Evolutionary conservation across 2,113 vertebrate genomes (phyloP), one percentile per base, ranked within the genome.

Genomic region (Dicentrarchus labrax): DNA sequence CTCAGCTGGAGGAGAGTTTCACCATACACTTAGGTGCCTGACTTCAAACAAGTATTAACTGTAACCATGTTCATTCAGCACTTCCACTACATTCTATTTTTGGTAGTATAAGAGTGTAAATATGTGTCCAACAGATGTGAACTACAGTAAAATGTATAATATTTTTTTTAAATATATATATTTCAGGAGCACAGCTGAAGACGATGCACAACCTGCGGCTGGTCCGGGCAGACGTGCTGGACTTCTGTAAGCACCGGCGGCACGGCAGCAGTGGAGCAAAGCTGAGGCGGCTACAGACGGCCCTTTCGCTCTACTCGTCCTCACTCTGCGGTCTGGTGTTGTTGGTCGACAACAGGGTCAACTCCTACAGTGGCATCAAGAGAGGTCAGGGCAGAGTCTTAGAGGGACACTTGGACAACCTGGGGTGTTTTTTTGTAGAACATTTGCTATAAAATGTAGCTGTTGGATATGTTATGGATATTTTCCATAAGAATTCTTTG

Each of bases 141-240:
- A 16, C 60, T 21, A 47, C 38, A 62, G 57, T 13, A 4, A 15
- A 16, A 19, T 24, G 16, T 17, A 17, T 56, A 41, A 19, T 72
- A 2, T 1, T 69, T 43, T 59, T 39, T 36, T 48, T 6, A 17
- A 19, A 8, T 54, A 50, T 69, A 0, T 45, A 1, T 57, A 13
- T n/a, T 30, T 51, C 84, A 99, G 98, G 98, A 72, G 98, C 98
- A 41, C 98, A 99, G 82, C n/a, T 99, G 86, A 99, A 99, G 95
- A 99, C 98, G 24, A 99, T 99, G 98, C 98, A 99, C 91, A 99
- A 99, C 72, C 90, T 99, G 88, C 96, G 98, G 9, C 86, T 99
- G 89, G 93, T 99, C 74, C 95, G 97, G 36, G 96, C 98, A 0
- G 97, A 99, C 19, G 95, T 97, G 92, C 86, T 99, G 82, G 98